These are phyloP conservation scores for Ciconia nigra DNA, from an alignment of 2,797 vertebrate genomes.

Conservation along the genomic window DNA sequence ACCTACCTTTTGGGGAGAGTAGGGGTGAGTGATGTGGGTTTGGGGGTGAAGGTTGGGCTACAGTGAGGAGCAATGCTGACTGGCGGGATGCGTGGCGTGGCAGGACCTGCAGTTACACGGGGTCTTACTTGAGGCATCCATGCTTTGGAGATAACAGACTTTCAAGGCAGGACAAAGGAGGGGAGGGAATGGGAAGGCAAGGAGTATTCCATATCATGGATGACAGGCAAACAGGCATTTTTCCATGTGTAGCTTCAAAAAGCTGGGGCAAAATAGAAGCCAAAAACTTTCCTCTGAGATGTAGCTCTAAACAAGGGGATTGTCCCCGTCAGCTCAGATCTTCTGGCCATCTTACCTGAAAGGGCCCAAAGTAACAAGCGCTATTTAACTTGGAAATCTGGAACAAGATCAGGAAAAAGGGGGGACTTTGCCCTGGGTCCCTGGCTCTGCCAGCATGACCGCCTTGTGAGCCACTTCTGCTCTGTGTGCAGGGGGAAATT, in stretches of 20 bases:
- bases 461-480: not conserved
- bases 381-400: not conserved
- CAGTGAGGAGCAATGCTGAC: not conserved
- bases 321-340: not conserved
- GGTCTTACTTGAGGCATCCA: not conserved
- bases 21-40: not conserved
- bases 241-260: not conserved
- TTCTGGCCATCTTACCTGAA: not conserved
- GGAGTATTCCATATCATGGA: not conserved
- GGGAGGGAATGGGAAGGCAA: not conserved
- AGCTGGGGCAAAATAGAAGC: not conserved
- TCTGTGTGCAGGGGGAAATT: constrained; percentile 22
- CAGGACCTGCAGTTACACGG: not conserved
- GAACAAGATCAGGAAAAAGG: not conserved
- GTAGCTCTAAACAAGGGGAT: not conserved
- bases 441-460: constrained; percentile 25
- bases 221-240: not conserved
- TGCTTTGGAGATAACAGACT: not conserved
- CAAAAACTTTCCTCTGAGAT: not conserved
- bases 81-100: fast-evolving
- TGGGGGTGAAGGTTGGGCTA: not conserved
- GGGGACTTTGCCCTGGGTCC: not conserved
- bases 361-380: not conserved
- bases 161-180: not conserved
- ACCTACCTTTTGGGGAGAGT: not conserved